Base-by-base conservation (phyloP, 1,140 invertebrate genomes). In the Euwallacea similis region DNA sequence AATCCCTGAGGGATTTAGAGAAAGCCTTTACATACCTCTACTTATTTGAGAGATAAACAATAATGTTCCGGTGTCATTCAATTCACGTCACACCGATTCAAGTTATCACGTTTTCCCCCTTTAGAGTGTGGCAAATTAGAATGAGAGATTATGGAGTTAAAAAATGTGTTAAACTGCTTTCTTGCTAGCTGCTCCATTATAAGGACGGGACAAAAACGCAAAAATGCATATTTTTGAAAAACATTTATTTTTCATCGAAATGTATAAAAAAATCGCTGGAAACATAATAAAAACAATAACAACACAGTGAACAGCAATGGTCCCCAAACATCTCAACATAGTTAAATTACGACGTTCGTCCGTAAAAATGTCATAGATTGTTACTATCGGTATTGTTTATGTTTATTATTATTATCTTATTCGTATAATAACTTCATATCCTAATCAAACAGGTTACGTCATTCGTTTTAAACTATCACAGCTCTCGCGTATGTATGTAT, bases 391-490 rank as follows among this genome's bases (percentile, higher is more conserved):
- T 44, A 66, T 56, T 66, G 64, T 68, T 63, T 33, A 47, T 63
- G 44, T 47, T 63, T 50, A 63, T 42, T 66, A 66, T 65, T 70
- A 63, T 70, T 72, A 72, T 33, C 59, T 63, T 72, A 72, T 67
- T 72, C 71, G 63, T 72, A 71, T 73, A 73, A 58, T 73, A 60
- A 11, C 47, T 66, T 68, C 56, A 66, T 71, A 68, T 69, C 54
- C 66, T 72, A 69, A 11, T 60, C 53, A 69, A 74, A 68, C 73
- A 74, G 21, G 60, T 76, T 76, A 76, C 76, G 76, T 76, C 76
- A 75, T 76, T 76, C 76, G 73, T 74, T 75, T 75, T 75, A 65
- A 60, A 74, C 69, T 76, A 76, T 76, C 76, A 76, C 76, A 76
- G 76, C 72, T 76, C 72, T 73, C 58, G 65, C 69, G 69, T 71